A percentile compares a stretch with the other conserved stretches of the same genome.
phyloP scores from a whole-genome alignment of 2,113 vertebrate species.

The Stercorarius parasiticus region DNA sequence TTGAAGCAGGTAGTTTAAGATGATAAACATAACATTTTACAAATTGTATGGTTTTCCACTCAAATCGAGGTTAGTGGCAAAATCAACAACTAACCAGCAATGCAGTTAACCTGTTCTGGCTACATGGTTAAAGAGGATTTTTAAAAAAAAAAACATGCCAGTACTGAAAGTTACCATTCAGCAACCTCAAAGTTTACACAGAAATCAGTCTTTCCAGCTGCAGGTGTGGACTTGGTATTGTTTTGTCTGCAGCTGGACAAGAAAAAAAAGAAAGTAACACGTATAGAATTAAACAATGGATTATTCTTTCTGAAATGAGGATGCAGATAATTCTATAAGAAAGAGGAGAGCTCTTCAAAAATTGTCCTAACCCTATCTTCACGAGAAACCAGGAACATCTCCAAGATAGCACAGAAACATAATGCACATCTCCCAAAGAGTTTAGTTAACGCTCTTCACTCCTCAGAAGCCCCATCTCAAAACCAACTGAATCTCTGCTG shows the following conservation, averaged over 20 bases:
- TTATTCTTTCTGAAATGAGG: neutral
- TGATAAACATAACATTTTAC: neutral
- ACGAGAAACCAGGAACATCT: rapidly evolving
- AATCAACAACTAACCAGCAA: neutral
- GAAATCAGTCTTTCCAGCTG: neutral
- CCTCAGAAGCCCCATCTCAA: neutral
- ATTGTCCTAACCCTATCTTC: neutral
- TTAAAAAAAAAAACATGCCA: neutral
- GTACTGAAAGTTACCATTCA: neutral
- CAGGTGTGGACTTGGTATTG: neutral
- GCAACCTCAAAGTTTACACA: neutral
- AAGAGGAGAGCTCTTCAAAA: neutral
- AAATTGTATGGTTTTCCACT: neutral
- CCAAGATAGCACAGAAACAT: rapidly evolving
- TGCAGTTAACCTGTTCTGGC: neutral
- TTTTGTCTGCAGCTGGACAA: neutral
- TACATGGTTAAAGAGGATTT: neutral
- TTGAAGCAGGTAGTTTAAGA: neutral
- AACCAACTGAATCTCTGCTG: neutral
- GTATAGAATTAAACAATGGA: neutral
- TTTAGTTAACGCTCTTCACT: neutral
- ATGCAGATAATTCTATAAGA: neutral
- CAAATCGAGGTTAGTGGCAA: neutral
- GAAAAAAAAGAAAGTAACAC: neutral
- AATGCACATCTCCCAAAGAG: rapidly evolving